Evolutionary conservation across 2,888 invertebrate species (phyloP).

Genomic region (Heterodera filipjevi): DNA sequence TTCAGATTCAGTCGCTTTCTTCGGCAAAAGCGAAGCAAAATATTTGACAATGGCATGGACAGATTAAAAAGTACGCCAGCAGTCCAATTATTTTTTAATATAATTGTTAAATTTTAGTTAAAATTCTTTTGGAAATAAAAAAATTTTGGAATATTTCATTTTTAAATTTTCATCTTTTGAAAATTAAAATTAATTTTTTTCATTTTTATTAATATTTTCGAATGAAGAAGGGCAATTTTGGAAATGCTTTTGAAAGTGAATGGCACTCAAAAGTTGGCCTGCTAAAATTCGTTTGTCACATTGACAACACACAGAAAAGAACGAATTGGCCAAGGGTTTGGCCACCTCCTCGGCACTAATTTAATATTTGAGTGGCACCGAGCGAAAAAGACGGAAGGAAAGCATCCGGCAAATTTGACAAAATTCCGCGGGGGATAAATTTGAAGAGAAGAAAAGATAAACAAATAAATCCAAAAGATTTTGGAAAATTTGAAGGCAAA

Average conservation of each 20-base stretch:
- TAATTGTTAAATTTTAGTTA: no score
- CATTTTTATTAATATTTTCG: neutral
- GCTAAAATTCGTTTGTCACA: slow-evolving; percentile 10
- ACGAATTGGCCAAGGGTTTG: neutral
- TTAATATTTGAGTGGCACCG: slow-evolving; percentile 5
- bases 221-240: neutral
- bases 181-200: neutral
- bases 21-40: neutral
- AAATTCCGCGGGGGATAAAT: neutral
- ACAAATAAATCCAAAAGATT: neutral
- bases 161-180: no score
- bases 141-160: no score
- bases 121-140: no score
- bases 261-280: neutral
- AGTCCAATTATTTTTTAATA: no score
- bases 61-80: no score
- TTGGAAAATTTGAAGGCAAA: neutral
- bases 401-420: neutral
- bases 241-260: neutral
- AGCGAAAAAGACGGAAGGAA: neutral
- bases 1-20: neutral
- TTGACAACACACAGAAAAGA: no score
- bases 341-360: neutral
- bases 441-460: neutral
- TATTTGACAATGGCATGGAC: neutral